phyloP scores from a whole-genome alignment of 1,140 invertebrate species.

The Phymorhynchus buccinoides region DNA sequence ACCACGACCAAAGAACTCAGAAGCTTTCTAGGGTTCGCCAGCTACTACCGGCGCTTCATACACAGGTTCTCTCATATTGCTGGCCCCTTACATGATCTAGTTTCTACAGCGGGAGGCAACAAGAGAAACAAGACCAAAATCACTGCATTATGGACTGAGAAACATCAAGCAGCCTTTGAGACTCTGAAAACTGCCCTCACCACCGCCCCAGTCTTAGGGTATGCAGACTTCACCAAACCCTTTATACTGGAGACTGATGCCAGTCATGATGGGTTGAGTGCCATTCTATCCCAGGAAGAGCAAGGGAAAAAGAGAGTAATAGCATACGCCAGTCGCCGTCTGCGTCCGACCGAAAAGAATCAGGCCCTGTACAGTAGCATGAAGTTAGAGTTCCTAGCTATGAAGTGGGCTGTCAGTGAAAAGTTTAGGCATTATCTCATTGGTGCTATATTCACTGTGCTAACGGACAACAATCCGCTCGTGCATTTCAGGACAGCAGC shows the following conservation, averaged over 20 bases:
- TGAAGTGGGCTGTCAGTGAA: conserved; percentile 36
- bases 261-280: conserved; percentile 68
- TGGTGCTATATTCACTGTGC: background rate
- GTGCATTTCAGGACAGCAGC: conserved; percentile 38
- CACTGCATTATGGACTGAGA: conserved; percentile 7
- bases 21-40: too few relatives aligned
- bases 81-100: too few relatives aligned
- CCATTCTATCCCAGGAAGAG: conserved; percentile 70
- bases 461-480: background rate
- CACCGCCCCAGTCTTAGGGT: conserved; percentile 43
- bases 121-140: too few relatives aligned
- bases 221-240: conserved; percentile 33
- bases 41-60: too few relatives aligned
- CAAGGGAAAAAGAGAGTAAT: conserved; percentile 56
- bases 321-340: conserved; percentile 41
- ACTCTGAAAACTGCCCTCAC: conserved; percentile 53
- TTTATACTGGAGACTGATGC: conserved; percentile 72
- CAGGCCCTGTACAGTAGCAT: conserved; percentile 44
- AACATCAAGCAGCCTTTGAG: conserved; percentile 47
- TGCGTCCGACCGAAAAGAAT: conserved; percentile 45
- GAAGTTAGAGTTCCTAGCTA: conserved; percentile 47
- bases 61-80: too few relatives aligned
- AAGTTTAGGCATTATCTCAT: conserved; percentile 50
- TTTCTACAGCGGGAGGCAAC: too few relatives aligned
- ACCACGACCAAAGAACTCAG: too few relatives aligned